A percentile compares a stretch with the other conserved stretches of the same genome.
These are phyloP conservation scores for Poecilia latipinna DNA, from an alignment of 2,113 vertebrate species.

Conservation along the genomic window DNA sequence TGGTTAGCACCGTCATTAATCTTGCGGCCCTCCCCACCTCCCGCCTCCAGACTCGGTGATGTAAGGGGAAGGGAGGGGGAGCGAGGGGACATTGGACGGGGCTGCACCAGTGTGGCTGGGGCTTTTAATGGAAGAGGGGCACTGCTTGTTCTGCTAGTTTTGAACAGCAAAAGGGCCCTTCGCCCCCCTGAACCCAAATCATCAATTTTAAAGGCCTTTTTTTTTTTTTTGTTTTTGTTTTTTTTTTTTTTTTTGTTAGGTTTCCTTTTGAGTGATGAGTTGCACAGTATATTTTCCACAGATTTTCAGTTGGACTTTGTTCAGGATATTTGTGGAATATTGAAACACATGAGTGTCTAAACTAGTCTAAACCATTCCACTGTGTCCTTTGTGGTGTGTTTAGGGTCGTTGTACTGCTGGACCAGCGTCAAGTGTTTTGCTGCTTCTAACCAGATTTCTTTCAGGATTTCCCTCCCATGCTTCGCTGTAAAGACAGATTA, in stretches of 20 bases:
- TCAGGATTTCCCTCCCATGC: not conserved
- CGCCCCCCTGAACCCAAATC: slow-evolving; percentile 28
- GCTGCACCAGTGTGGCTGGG: slow-evolving; percentile 28
- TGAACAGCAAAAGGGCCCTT: slow-evolving; percentile 20
- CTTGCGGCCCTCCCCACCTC: slow-evolving; percentile 70
- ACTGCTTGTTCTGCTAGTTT: slow-evolving; percentile 29
- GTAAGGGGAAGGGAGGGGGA: slow-evolving; percentile 42
- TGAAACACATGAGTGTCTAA: not conserved
- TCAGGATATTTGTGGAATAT: not conserved
- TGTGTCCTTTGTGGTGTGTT: not conserved
- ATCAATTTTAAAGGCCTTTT: slow-evolving; percentile 18
- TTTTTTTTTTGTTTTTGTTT: slow-evolving; percentile 1
- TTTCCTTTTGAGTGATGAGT: slow-evolving; percentile 8
- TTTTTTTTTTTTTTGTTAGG: not conserved
- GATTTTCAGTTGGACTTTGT: not conserved
- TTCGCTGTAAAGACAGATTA: no score
- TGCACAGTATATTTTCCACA: not conserved
- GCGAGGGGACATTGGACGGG: slow-evolving; percentile 54
- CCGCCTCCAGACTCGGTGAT: slow-evolving; percentile 55
- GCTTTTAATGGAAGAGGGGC: slow-evolving; percentile 10
- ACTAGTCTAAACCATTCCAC: not conserved
- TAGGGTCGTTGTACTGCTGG: not conserved
- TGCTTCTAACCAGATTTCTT: not conserved
- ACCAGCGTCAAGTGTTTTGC: not conserved
- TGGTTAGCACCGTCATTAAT: slow-evolving; percentile 76